Evolutionary conservation across 2,888 invertebrate species (phyloP), one percentile per base, ranked within the genome.

Genomic region (Hololepta plana): DNA sequence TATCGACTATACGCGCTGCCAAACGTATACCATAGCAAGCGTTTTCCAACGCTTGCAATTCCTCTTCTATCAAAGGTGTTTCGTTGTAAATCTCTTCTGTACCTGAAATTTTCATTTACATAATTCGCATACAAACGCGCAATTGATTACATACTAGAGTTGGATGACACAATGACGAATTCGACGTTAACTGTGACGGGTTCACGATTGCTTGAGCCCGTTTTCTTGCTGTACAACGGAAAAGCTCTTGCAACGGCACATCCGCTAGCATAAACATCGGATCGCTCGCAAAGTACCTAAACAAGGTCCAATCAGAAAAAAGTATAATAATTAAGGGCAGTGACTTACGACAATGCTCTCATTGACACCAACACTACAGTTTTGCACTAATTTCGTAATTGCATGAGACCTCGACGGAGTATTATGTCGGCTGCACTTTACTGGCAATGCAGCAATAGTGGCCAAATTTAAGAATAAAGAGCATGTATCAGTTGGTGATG

Each of bases 1-100:
- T 73, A 51, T 90, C 90, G 0, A 87, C 81, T 38, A 88, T 76
- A 37, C 68, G 63, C 1, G 84, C 84, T 0, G 84, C 70, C 13
- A 79, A 56, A 4, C 84, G 60, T 8, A 85, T 66, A 2, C 67
- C 68, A 34, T 62, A 59, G 0, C 68, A 64, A 0, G 68, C 62
- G 24, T 63, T 57, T 28, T 68, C 64, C 12, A 79, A 43, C 0
- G 61, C 58, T 15, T 46, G 36, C 7, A 72, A 35, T 33, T 73
- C 72, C 4, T 61, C 61, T 0, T 46, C 38, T 0, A 59, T 54
- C 8, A 72, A n/a, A n/a, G n/a, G n/a, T n/a, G n/a, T n/a, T n/a
- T n/a, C n/a, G n/a, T n/a, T n/a, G n/a, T n/a, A n/a, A n/a, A n/a
- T n/a, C n/a, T n/a, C n/a, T n/a, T n/a, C n/a, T n/a, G n/a, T n/a